Evolutionary conservation across 2,113 vertebrate genomes (phyloP), one percentile per base, ranked within the genome.

Genomic region (Actenoides hombroni): DNA sequence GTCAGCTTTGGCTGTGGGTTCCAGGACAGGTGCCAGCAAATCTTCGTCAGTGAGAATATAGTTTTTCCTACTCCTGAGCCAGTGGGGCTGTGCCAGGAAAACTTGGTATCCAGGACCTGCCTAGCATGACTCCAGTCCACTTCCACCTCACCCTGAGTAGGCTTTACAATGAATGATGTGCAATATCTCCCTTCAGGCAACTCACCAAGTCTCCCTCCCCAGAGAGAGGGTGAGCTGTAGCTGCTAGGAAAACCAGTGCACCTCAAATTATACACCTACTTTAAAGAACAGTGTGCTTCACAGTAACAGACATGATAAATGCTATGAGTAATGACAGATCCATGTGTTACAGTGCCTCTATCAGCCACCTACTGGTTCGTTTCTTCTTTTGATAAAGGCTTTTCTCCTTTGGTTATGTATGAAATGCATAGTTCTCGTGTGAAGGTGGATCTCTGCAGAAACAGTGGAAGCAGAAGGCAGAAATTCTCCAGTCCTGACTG

Each of bases 291-390:
- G 80, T 15, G 79, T 90, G 76, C 95, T 83, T 93, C 65, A 24
- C 88, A 86, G 92, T 73, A 94, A 92, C 88, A 96, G 95, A 83
- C 88, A 60, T 35, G 86, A 92, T 92, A 94, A 96, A 79, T 91
- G 88, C 91, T 64, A 60, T 95, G 95, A 94, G 88, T 91, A 96
- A 96, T 94, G 95, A 93, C 91, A 95, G 94, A 91, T 92, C 80
- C 86, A 21, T 82, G 92, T 71, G 88, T 48, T 95, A 94, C 86
- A 86, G 94, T 19, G 57, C 86, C 78, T 42, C 60, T 78, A 69
- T 64, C 92, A 96, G 95, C 95, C 95, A 97, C 95, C 95, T 96
- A 95, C 94, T 76, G 92, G 92, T 81, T 95, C 53, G 40, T 92
- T 85, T 84, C 86, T 94, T 90, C 95, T 94, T 85, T 87, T 79